Percentiles rank a stretch among this genome's conserved stretches.
These are phyloP conservation scores for Anodontia alba DNA, from an alignment of 2,888 invertebrate genomes.

Conservation along the genomic window DNA sequence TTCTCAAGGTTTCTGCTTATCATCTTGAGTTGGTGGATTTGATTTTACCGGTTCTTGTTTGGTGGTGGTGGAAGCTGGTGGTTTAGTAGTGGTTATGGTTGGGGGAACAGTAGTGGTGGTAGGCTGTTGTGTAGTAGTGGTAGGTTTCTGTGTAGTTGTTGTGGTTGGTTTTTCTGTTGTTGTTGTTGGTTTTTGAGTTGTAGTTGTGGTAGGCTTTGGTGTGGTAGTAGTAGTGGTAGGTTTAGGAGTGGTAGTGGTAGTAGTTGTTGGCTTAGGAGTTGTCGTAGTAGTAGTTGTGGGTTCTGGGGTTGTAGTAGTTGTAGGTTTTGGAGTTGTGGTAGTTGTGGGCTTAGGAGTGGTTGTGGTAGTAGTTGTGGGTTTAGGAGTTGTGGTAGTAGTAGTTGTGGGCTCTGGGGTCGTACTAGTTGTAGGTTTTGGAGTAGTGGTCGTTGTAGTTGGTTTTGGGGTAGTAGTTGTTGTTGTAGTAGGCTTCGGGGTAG, in stretches of 20 bases:
- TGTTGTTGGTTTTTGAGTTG: too few species aligned
- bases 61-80: too few species aligned
- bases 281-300: constrained; percentile 27
- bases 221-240: constrained; percentile 22
- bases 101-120: constrained; percentile 28
- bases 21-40: constrained; percentile 10
- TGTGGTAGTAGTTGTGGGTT: constrained; percentile 25
- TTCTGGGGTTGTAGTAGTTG: constrained; percentile 5
- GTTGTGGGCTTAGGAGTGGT: constrained; percentile 24
- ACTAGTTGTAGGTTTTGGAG: constrained; percentile 8
- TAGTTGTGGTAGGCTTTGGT: not conserved
- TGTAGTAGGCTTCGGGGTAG: constrained; percentile 25
- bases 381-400: constrained; percentile 29
- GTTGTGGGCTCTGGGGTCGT: constrained; percentile 4
- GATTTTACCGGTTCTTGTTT: constrained; percentile 18
- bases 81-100: too few species aligned
- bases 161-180: constrained; percentile 16
- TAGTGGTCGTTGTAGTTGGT: constrained; percentile 22
- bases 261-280: constrained; percentile 24
- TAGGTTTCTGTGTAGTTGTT: constrained; percentile 32
- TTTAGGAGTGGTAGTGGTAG: too few species aligned
- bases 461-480: constrained; percentile 14
- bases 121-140: constrained; percentile 15
- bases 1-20: too few species aligned
- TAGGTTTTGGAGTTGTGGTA: constrained; percentile 2